Conservation (phyloP, 2,113 vertebrate genomes). For the Calyptomena viridis region DNA sequence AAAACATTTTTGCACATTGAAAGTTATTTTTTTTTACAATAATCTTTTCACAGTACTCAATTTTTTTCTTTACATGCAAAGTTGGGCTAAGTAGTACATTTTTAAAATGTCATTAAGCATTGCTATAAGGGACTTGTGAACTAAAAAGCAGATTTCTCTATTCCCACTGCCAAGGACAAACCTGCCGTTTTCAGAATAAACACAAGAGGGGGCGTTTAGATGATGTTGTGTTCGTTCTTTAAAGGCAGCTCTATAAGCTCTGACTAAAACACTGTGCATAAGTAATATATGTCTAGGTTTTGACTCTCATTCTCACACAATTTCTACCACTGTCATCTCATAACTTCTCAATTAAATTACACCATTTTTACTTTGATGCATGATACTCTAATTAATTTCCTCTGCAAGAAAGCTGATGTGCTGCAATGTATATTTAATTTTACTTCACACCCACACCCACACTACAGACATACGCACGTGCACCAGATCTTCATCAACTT, state of each 20-base stretch:
- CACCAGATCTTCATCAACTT: not conserved
- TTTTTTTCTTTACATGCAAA: not conserved
- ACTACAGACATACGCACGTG: not conserved
- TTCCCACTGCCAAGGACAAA: not conserved
- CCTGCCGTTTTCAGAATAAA: constrained; percentile 52
- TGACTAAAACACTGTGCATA: not conserved
- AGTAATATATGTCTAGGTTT: not conserved
- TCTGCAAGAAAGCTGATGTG: not conserved
- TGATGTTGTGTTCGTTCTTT: not conserved
- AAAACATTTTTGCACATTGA: not conserved
- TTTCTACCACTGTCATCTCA: not conserved
- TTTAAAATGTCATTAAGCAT: not conserved
- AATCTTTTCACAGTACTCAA: not conserved
- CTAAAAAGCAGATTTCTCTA: not conserved
- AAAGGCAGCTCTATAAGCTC: not conserved
- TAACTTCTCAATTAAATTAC: not conserved
- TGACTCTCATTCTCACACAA: not conserved
- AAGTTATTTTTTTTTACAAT: not conserved
- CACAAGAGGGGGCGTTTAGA: constrained; percentile 72
- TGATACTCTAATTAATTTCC: not conserved
- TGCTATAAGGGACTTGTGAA: not conserved
- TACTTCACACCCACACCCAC: not conserved
- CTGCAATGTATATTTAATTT: not conserved
- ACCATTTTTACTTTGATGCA: not conserved
- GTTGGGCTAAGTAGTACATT: not conserved